Base-by-base conservation (phyloP, 2,888 invertebrate genomes). In the Sphaerophoria taeniata region DNA sequence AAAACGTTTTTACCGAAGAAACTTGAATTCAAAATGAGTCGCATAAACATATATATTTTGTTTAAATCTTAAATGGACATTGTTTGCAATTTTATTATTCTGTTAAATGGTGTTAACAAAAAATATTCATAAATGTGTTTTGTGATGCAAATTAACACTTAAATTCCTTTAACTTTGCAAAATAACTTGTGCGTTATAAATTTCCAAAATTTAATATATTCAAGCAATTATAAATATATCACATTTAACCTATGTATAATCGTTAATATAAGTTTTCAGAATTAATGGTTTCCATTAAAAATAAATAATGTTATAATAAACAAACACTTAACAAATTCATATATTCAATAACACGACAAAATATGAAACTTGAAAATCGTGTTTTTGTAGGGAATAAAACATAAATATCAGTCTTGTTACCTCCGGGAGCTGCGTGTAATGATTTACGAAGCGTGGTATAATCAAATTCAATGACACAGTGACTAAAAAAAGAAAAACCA, bases 201-300 rank as follows among this genome's bases (percentile, higher is more conserved):
- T 58, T 58, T 58, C 58, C 14, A 39, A 36, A 6, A 58, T 16
- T 39, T 11, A 43, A 9, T 3, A 7, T 9, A 43, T 43, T 43
- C 9, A 43, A 43, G 24, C 43, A 43, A 6, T 60, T 39, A 58
- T 12, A 58, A 60, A 60, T 24, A 43, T 39, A 12, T 60, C 60
- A 31, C 12, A 24, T 9, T 39, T 58, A 6, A 39, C 6, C 36
- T 39, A 9, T 24, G 24, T 24, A 24, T 39, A 39, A 12, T 6
- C 58, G 58, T 39, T 60, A 6, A 60, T 39, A 60, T 43, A 3
- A 43, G 9, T 14, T 24, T 24, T 24, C 5, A 51, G 16, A 63
- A 63, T 63, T 47, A 47, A 63, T 63, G 34, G 9, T 33, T 49
- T 31, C 47, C 47, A 63, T 63, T 14, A 63, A 63, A 63, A 47